phyloP scores from a whole-genome alignment of 2,797 vertebrate genomes.

The Semotilus atromaculatus region DNA sequence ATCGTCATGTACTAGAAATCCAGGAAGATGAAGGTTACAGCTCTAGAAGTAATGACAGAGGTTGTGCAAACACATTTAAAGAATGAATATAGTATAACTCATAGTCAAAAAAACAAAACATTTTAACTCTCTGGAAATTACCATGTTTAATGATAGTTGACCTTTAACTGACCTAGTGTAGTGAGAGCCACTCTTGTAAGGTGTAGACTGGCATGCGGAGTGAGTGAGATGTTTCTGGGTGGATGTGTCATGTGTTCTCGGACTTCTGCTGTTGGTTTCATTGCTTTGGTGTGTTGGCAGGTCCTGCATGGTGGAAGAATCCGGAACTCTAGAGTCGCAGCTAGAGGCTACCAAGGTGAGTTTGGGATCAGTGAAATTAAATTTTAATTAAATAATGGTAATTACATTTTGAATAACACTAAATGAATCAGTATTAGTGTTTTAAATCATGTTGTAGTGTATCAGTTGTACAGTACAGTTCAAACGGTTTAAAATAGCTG shows the following conservation, averaged over 20 bases:
- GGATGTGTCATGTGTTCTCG: slow-evolving; percentile 26
- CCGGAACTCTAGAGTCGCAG: slow-evolving; percentile 95
- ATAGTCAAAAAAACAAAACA: background rate
- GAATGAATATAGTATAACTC: background rate
- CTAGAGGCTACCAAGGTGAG: slow-evolving; percentile 97
- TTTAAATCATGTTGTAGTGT: background rate
- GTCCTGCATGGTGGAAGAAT: slow-evolving; percentile 99
- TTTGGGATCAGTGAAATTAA: background rate
- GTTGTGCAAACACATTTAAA: background rate
- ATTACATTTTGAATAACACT: background rate
- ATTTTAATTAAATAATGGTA: too few species aligned
- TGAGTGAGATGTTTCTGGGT: slow-evolving; percentile 47
- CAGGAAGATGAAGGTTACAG: slow-evolving; percentile 14
- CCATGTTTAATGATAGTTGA: background rate
- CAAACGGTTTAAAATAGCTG: too few species aligned
- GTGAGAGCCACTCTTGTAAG: background rate
- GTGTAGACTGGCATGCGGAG: slow-evolving; percentile 3
- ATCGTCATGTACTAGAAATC: background rate
- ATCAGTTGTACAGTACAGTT: background rate
- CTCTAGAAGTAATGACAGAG: background rate
- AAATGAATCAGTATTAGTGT: background rate
- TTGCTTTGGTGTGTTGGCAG: slow-evolving; percentile 74
- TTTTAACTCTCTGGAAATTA: background rate
- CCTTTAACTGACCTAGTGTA: background rate
- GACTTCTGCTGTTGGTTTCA: slow-evolving; percentile 27